Percentiles rank a stretch among this genome's conserved stretches.
These are phyloP conservation scores for Parnassius smintheus DNA, from an alignment of 2,888 invertebrate species.

Conservation along the genomic window DNA sequence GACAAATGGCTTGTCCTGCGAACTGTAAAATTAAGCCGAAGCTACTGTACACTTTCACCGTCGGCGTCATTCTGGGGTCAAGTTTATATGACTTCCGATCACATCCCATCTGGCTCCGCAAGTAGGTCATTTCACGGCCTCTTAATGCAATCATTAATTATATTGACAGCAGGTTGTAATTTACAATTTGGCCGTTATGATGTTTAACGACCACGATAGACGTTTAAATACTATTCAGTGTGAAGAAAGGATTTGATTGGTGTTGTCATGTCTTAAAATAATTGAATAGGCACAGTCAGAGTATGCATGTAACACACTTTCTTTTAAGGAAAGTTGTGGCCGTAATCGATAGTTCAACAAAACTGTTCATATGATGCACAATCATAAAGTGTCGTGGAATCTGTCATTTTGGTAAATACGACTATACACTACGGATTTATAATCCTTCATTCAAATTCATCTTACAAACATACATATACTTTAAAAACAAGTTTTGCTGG, in stretches of 20 bases:
- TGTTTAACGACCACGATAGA: constrained; percentile 26
- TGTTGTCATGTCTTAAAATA: constrained; percentile 34
- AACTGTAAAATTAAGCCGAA: constrained; percentile 42
- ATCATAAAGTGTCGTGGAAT: too few species aligned
- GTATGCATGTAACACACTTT: constrained; percentile 29
- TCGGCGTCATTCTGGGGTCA: constrained; percentile 52
- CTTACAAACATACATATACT: too few species aligned
- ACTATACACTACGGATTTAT: too few species aligned
- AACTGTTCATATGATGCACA: too few species aligned
- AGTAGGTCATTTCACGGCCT: constrained; percentile 51
- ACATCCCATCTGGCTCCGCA: constrained; percentile 37
- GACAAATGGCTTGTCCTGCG: constrained; percentile 35
- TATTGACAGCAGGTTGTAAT: constrained; percentile 51
- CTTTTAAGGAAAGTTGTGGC: neutral
- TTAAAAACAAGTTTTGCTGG: too few species aligned
- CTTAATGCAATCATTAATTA: constrained; percentile 53
- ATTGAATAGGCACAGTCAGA: constrained; percentile 27
- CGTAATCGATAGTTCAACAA: too few species aligned
- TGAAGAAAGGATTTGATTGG: constrained; percentile 37
- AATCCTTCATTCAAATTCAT: too few species aligned
- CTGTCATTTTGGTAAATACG: too few species aligned
- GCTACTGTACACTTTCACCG: constrained; percentile 75
- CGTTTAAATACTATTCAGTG: constrained; percentile 24
- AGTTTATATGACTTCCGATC: constrained; percentile 63
- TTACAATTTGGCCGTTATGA: constrained; percentile 49